These are phyloP conservation scores for Brachionus sp. DNA, from an alignment of 1,140 invertebrate genomes.

Conservation along the genomic window DNA sequence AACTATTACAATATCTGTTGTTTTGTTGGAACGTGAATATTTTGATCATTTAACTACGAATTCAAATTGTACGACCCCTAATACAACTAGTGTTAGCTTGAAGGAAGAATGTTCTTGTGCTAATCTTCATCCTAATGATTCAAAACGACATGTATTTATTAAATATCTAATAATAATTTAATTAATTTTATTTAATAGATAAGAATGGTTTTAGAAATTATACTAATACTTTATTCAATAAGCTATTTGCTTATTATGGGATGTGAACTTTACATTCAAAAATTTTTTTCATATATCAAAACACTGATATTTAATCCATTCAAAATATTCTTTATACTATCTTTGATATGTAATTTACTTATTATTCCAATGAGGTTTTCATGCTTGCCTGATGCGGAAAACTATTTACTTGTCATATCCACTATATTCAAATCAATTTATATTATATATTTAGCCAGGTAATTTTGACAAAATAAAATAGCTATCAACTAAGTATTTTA, in stretches of 20 bases:
- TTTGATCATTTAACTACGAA: slow-evolving; percentile 10
- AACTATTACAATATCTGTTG: background rate
- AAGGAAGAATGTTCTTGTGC: slow-evolving; percentile 21
- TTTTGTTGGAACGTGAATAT: background rate
- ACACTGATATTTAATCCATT: slow-evolving; percentile 28
- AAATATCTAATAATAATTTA: background rate
- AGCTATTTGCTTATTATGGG: slow-evolving; percentile 20
- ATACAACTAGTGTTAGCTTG: background rate
- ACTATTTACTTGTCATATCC: background rate
- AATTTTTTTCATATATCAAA: slow-evolving; percentile 1
- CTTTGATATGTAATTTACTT: background rate
- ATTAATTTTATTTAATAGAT: background rate
- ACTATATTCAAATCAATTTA: slow-evolving; percentile 20
- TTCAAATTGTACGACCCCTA: background rate
- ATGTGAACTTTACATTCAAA: slow-evolving; percentile 36
- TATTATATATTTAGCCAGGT: slow-evolving; percentile 94
- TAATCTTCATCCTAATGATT: slow-evolving; percentile 22
- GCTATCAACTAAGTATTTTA: slow-evolving; percentile 49
- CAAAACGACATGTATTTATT: background rate
- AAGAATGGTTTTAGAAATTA: slow-evolving; percentile 10
- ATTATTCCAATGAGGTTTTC: slow-evolving; percentile 34
- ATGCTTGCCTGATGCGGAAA: background rate
- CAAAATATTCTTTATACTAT: slow-evolving; percentile 42
- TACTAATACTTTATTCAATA: slow-evolving; percentile 25
- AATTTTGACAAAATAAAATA: slow-evolving; percentile 45